These are phyloP conservation scores for Mustela nigripes DNA, from an alignment of 2,113 vertebrate genomes.

Conservation along the genomic window DNA sequence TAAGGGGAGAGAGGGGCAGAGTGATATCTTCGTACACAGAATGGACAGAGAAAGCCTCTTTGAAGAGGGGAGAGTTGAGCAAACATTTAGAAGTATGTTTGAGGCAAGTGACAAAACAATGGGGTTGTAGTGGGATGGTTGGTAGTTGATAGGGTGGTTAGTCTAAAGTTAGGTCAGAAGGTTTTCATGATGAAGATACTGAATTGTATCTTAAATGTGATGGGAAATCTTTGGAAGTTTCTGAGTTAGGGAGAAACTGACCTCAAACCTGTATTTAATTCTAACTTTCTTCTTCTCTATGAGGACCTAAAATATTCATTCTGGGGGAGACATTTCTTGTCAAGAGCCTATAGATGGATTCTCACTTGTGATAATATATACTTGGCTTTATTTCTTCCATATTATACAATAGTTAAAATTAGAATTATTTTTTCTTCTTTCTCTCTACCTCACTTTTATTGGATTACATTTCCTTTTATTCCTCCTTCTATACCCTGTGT, in stretches of 20 bases:
- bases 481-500: background rate
- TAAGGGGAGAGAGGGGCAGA: background rate
- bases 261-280: slow-evolving; percentile 40
- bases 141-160: background rate
- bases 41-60: background rate
- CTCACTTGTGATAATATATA: slow-evolving; percentile 31
- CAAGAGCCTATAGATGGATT: background rate
- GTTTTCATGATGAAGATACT: background rate
- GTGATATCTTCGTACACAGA: background rate
- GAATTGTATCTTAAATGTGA: slow-evolving; percentile 25
- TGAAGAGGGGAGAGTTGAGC: background rate
- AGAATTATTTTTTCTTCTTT: background rate
- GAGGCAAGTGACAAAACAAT: background rate
- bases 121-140: background rate
- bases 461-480: background rate
- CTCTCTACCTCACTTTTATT: background rate
- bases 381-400: background rate
- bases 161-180: background rate
- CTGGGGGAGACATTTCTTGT: background rate
- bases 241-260: background rate
- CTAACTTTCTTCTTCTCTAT: background rate
- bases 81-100: background rate
- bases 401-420: background rate
- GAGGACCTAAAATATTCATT: slow-evolving; percentile 13
- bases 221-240: background rate